These are phyloP conservation scores for Dexiosoma caninum DNA, from an alignment of 2,888 invertebrate species.

Conservation along the genomic window DNA sequence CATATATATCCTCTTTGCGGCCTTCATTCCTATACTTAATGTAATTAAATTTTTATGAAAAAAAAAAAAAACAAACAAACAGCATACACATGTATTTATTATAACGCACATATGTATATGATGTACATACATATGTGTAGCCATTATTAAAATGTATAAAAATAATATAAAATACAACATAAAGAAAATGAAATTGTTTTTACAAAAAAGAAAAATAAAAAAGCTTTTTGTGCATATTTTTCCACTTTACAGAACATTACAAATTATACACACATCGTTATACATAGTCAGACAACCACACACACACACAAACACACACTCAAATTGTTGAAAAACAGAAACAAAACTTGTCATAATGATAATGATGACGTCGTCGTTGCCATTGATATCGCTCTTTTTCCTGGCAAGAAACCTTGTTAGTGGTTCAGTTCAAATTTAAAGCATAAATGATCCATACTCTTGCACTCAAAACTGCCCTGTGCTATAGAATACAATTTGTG, in stretches of 20 bases:
- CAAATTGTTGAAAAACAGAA: no score
- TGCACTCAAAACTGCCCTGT: neutral
- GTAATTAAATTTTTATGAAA: constrained; percentile 66
- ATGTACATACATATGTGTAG: neutral
- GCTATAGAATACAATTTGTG: neutral
- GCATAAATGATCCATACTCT: neutral
- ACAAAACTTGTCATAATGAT: constrained; percentile 2
- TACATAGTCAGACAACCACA: neutral
- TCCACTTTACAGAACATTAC: constrained; percentile 56
- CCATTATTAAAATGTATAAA: constrained; percentile 21
- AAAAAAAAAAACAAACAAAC: constrained; percentile 2
- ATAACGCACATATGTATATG: neutral
- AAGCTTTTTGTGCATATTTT: constrained; percentile 52
- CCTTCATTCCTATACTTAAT: constrained; percentile 58
- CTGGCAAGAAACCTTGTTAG: constrained; percentile 37
- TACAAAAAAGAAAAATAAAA: constrained; percentile 4
- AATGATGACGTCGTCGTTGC: constrained; percentile 5
- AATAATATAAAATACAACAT: constrained; percentile 1
- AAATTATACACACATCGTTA: constrained; percentile 41
- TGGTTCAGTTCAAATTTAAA: constrained; percentile 20
- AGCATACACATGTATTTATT: neutral
- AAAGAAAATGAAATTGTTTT: constrained; percentile 44
- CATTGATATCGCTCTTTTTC: constrained; percentile 11
- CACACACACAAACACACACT: neutral
- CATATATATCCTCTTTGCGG: constrained; percentile 26